Evolutionary conservation across 2,797 vertebrate species (phyloP).

Genomic region (Acrossocheilus fasciatus): DNA sequence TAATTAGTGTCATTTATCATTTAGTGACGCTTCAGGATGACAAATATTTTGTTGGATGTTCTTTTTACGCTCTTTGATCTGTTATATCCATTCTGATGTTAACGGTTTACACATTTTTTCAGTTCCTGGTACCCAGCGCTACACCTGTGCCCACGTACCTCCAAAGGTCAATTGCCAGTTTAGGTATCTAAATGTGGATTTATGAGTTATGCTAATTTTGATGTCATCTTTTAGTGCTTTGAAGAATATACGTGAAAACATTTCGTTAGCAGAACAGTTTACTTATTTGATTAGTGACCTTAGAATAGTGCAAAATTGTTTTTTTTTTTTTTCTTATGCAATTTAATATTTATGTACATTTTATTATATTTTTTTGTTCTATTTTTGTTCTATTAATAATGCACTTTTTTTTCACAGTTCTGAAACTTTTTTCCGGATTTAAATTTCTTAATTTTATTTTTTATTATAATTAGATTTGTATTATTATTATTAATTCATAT

Average conservation of each 20-base stretch:
- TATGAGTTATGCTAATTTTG: not conserved
- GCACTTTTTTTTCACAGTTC: not conserved
- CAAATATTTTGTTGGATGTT: conserved; percentile 29
- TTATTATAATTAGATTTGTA: not conserved
- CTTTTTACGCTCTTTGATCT: conserved; percentile 17
- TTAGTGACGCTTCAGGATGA: conserved; percentile 21
- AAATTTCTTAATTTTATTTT: not conserved
- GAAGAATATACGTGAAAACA: not conserved
- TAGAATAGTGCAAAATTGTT: not conserved
- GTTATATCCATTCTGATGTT: conserved; percentile 16
- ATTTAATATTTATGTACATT: not conserved
- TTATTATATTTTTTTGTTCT: not conserved
- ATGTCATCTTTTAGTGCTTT: not conserved
- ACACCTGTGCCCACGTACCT: not conserved
- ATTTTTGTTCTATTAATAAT: not conserved
- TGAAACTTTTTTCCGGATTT: not conserved
- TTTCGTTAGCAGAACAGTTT: not conserved
- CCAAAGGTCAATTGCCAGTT: conserved; percentile 3
- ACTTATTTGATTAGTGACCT: not conserved
- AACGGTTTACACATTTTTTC: not conserved
- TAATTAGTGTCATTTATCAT: conserved; percentile 45
- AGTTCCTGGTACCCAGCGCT: not conserved
- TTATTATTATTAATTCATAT: not conserved
- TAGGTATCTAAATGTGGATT: not conserved
- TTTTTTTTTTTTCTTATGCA: not conserved